Percentiles rank a stretch among this genome's conserved stretches.
These are phyloP conservation scores for Plemyria rubiginata DNA, from an alignment of 2,888 invertebrate genomes.

Conservation along the genomic window DNA sequence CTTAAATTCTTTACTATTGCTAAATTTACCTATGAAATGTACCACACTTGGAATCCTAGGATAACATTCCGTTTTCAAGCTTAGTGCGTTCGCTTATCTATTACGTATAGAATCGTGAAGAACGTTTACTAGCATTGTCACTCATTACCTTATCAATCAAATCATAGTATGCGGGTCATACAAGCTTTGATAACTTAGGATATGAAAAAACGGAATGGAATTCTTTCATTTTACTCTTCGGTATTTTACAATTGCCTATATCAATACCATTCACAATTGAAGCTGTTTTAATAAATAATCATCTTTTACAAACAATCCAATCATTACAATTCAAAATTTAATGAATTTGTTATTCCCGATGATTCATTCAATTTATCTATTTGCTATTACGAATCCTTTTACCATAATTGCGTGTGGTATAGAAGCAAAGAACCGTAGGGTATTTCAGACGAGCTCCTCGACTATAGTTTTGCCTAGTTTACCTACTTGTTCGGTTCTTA, in stretches of 20 bases:
- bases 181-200: constrained; percentile 50
- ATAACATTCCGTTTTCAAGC: constrained; percentile 32
- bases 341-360: constrained; percentile 68
- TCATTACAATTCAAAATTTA: constrained; percentile 62
- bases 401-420: constrained; percentile 35
- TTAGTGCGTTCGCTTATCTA: constrained; percentile 54
- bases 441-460: no score
- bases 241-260: constrained; percentile 54
- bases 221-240: constrained; percentile 55
- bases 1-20: not conserved
- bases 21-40: constrained; percentile 1
- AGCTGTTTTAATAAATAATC: constrained; percentile 53
- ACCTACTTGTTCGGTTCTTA: not conserved
- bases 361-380: constrained; percentile 55
- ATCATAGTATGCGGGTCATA: constrained; percentile 70
- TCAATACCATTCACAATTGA: constrained; percentile 38
- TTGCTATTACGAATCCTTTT: constrained; percentile 48
- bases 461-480: no score
- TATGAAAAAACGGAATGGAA: constrained; percentile 42
- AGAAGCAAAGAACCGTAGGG: constrained; percentile 1
- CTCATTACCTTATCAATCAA: constrained; percentile 45
- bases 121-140: not conserved
- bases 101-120: constrained; percentile 60
- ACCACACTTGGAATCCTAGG: constrained; percentile 12
- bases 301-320: constrained; percentile 60